Evolutionary conservation across 2,113 vertebrate species (phyloP).

Genomic region (Gavia stellata): DNA sequence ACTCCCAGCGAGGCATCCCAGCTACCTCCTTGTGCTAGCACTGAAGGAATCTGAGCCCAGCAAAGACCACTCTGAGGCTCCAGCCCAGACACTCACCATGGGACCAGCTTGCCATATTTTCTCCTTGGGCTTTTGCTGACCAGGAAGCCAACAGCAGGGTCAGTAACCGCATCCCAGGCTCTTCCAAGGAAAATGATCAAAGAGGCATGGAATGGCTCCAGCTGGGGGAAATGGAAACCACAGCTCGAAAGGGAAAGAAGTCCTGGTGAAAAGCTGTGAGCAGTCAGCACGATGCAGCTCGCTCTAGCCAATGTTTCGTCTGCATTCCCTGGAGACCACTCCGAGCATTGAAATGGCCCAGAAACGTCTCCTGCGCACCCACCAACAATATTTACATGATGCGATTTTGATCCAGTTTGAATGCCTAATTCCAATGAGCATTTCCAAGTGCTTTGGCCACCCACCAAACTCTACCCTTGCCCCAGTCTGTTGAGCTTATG

Average conservation of each 20-base stretch:
- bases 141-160: slow-evolving; percentile 72
- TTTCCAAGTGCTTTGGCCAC: neutral
- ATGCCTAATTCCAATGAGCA: neutral
- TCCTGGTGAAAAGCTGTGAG: neutral
- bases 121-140: slow-evolving; percentile 70
- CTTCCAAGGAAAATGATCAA: slow-evolving; percentile 72
- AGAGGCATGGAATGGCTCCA: slow-evolving; percentile 71
- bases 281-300: neutral
- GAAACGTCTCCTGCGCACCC: neutral
- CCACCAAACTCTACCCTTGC: neutral
- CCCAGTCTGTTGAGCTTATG: neutral
- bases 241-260: neutral
- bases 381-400: neutral
- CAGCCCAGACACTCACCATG: slow-evolving; percentile 50
- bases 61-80: neutral
- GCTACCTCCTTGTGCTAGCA: neutral
- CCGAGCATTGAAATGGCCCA: neutral
- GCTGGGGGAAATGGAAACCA: neutral
- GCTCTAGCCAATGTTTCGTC: neutral
- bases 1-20: neutral
- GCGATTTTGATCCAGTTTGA: neutral
- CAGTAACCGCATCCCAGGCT: slow-evolving; percentile 74
- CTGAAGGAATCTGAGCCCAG: neutral
- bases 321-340: neutral
- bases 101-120: slow-evolving; percentile 65